Evolutionary conservation across 2,797 vertebrate genomes (phyloP).

Genomic region (Momotus momota): DNA sequence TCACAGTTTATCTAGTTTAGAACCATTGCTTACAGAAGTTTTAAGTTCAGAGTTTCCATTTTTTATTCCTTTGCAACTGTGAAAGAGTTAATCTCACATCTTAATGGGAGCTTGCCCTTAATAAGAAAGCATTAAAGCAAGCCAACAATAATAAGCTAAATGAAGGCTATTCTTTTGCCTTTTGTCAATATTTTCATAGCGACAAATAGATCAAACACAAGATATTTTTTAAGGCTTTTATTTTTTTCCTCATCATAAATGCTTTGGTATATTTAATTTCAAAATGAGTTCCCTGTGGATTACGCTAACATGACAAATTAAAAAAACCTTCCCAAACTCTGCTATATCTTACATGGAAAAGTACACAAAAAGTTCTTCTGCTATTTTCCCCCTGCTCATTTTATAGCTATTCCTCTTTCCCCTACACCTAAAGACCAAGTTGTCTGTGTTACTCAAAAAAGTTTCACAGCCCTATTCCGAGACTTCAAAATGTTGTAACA

Average conservation of each 20-base stretch:
- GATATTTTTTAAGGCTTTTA: not conserved
- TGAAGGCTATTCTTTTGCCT: slow-evolving; percentile 43
- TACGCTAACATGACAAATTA: not conserved
- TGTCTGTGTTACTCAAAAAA: not conserved
- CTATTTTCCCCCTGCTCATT: not conserved
- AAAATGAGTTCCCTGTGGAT: slow-evolving; percentile 51
- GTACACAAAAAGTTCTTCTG: not conserved
- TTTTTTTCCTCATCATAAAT: slow-evolving; percentile 10
- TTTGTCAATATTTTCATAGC: slow-evolving; percentile 50
- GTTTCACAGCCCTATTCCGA: not conserved
- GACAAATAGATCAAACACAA: slow-evolving; percentile 47
- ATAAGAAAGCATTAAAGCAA: slow-evolving; percentile 30
- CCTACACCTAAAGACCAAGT: not conserved
- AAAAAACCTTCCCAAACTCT: not conserved
- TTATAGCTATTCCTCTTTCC: not conserved
- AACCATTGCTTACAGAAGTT: not conserved
- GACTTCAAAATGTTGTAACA: not conserved
- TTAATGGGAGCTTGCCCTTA: slow-evolving; percentile 29
- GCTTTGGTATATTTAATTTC: slow-evolving; percentile 46
- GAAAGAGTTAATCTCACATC: slow-evolving; percentile 55
- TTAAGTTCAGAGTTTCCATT: not conserved
- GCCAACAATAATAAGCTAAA: slow-evolving; percentile 39
- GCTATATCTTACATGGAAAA: not conserved
- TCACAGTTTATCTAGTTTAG: not conserved
- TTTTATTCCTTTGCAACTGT: not conserved